Conservation (phyloP, 1,140 invertebrate genomes). For the Lamellibrachia luymesi region DNA sequence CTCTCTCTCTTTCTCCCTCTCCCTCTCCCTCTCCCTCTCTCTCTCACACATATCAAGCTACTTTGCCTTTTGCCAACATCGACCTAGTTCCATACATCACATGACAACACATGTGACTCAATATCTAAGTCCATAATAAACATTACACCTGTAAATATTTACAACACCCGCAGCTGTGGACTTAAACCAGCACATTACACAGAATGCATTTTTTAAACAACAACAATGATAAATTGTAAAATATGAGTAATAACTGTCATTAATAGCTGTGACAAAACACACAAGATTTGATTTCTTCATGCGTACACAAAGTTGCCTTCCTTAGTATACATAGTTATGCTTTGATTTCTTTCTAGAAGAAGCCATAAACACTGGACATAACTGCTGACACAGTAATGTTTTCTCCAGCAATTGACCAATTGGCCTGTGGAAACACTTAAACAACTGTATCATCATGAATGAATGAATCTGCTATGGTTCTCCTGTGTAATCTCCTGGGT, state of each 20-base stretch:
- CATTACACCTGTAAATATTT: slow-evolving; percentile 5
- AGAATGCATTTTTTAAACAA: neutral
- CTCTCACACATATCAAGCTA: neutral
- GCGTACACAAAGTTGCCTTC: neutral
- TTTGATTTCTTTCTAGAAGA: neutral
- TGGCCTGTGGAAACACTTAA: neutral
- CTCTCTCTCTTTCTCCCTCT: neutral
- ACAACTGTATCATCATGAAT: neutral
- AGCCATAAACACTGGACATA: neutral
- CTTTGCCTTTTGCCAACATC: neutral
- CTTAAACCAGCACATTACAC: neutral
- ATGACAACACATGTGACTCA: neutral
- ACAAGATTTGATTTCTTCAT: neutral
- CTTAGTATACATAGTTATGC: neutral
- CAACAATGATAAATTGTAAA: slow-evolving; percentile 6
- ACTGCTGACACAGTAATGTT: neutral
- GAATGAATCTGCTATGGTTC: neutral
- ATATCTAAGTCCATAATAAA: neutral
- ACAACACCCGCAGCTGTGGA: neutral
- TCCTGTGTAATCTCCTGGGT: neutral
- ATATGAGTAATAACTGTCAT: neutral
- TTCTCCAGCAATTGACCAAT: neutral
- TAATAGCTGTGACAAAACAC: slow-evolving; percentile 1
- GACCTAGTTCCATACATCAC: neutral
- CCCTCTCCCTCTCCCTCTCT: neutral